Evolutionary conservation across 2,888 invertebrate genomes (phyloP).

Genomic region (Drosophila villosipedis): DNA sequence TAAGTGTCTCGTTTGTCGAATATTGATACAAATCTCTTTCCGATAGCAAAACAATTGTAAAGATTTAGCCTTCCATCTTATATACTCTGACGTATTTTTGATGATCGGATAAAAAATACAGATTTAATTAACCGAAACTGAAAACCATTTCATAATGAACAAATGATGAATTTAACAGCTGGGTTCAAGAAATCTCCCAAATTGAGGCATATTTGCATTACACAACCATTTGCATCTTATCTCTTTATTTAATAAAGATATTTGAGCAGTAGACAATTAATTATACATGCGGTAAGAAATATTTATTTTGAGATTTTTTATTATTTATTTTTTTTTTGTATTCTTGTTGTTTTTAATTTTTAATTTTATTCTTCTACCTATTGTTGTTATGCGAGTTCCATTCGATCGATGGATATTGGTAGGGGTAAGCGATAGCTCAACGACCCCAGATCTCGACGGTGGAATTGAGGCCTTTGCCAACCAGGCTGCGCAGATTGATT

Average conservation of each 20-base stretch:
- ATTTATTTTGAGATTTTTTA: slow-evolving; percentile 1
- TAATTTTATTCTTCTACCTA: neutral
- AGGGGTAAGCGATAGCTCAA: slow-evolving; percentile 6
- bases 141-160: neutral
- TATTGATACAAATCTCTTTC: neutral
- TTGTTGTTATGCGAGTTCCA: neutral
- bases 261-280: neutral
- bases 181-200: neutral
- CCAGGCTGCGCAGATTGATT: slow-evolving; percentile 60
- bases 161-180: neutral
- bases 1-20: neutral
- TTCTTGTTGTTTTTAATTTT: neutral
- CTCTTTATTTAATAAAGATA: neutral
- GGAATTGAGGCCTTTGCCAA: slow-evolving; percentile 64
- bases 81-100: neutral
- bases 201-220: neutral
- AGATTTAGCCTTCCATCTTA: neutral
- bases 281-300: slow-evolving; percentile 4
- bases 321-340: neutral
- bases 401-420: neutral
- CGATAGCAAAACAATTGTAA: neutral
- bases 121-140: neutral
- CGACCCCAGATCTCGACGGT: slow-evolving; percentile 72
- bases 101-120: neutral
- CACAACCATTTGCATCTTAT: neutral